Conservation (phyloP, 2,888 invertebrate species). For the Meloe dianella region DNA sequence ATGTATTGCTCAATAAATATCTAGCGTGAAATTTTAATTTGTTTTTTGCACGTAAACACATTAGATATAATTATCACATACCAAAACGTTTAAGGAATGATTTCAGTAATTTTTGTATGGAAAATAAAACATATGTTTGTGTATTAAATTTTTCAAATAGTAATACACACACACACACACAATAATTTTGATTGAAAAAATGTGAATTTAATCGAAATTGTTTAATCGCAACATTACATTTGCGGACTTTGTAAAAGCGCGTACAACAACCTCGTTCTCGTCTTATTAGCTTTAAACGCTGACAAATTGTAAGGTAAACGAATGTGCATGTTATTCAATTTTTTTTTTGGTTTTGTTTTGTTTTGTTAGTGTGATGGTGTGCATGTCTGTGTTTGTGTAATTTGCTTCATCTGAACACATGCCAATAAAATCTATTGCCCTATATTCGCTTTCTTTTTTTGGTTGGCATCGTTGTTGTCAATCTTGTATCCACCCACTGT, state of each 20-base stretch:
- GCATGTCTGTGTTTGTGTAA: background rate
- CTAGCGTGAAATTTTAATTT: background rate
- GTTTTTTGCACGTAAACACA: background rate
- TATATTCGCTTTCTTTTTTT: slow-evolving; percentile 2
- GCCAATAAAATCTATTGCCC: background rate
- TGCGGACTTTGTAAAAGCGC: slow-evolving; percentile 24
- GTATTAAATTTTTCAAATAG: slow-evolving; percentile 22
- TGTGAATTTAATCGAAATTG: slow-evolving; percentile 33
- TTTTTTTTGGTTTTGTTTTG: background rate
- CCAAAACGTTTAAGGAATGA: background rate
- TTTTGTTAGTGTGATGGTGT: background rate
- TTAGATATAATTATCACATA: background rate
- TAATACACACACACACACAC: too few relatives aligned
- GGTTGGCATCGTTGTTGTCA: slow-evolving; percentile 5
- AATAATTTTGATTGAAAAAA: slow-evolving; percentile 32
- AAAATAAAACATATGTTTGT: background rate
- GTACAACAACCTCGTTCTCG: slow-evolving; percentile 11
- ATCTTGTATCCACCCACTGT: slow-evolving; percentile 27
- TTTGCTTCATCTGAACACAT: background rate
- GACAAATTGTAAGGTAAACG: slow-evolving; percentile 6
- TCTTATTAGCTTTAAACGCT: slow-evolving; percentile 3
- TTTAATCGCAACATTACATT: slow-evolving; percentile 30
- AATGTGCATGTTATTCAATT: background rate
- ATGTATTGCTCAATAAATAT: background rate
- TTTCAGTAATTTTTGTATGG: background rate